Percentiles rank a stretch among this genome's conserved stretches.
Conservation (phyloP, 2,113 vertebrate species). For the Heliornis fulica region DNA sequence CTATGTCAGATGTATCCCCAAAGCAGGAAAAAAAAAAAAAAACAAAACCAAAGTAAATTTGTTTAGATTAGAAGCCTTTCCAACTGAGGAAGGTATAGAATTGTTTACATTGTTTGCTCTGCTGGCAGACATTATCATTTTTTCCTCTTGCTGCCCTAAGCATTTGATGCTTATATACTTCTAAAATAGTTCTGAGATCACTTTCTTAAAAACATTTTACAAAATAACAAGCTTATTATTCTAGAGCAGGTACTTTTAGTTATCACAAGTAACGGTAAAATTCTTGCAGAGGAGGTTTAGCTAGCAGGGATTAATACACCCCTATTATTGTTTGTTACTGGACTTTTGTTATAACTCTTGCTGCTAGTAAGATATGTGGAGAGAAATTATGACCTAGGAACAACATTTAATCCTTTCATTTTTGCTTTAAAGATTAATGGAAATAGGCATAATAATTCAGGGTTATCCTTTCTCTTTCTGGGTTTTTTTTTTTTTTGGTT, state of each 20-base stretch:
- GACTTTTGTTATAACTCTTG: neutral
- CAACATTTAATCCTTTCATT: neutral
- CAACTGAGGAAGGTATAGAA: neutral
- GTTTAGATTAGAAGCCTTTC: neutral
- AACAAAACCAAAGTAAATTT: neutral
- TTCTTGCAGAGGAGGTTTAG: neutral
- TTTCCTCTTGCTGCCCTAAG: neutral
- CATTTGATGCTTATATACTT: neutral
- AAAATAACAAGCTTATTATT: neutral
- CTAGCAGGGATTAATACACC: neutral
- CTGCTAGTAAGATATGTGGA: neutral
- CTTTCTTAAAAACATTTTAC: neutral
- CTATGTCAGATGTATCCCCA: neutral
- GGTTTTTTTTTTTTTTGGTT: too few relatives aligned
- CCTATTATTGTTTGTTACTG: neutral
- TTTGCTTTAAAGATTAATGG: constrained; percentile 7
- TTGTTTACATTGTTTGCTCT: neutral
- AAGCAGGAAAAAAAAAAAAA: neutral
- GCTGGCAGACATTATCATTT: neutral
- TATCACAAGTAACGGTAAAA: neutral
- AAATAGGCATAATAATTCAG: neutral
- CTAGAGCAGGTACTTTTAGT: neutral
- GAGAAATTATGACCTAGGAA: neutral
- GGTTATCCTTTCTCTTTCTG: neutral
- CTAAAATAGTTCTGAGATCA: neutral